Evolutionary conservation across 2,113 vertebrate species (phyloP).

Genomic region (Protomyctophum bolini): DNA sequence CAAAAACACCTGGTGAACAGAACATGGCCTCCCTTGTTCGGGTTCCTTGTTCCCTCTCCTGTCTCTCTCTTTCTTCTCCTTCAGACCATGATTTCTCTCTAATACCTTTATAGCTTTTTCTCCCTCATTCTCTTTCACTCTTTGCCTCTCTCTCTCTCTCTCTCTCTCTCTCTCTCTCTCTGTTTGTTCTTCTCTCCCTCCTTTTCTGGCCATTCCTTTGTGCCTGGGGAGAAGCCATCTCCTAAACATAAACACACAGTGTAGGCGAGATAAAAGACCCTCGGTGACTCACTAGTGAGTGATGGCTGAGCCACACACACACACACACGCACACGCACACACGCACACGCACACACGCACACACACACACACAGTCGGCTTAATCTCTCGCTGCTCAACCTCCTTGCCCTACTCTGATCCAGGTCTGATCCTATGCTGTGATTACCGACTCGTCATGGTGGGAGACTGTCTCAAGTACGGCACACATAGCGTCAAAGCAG

Average conservation of each 20-base stretch:
- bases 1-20: constrained; percentile 72
- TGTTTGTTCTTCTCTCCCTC: not conserved
- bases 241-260: constrained; percentile 43
- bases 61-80: not conserved
- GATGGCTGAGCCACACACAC: constrained; percentile 36
- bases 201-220: not conserved
- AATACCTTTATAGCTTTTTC: not conserved
- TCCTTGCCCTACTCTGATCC: constrained; percentile 34
- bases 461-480: constrained; percentile 30
- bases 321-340: too few species aligned
- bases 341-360: too few species aligned
- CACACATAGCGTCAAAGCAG: constrained; percentile 7
- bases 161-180: not conserved
- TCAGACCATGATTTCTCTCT: not conserved
- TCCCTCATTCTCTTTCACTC: not conserved
- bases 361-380: constrained; percentile 51
- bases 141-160: not conserved
- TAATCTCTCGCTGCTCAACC: constrained; percentile 36
- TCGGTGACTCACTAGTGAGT: constrained; percentile 57
- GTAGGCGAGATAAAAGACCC: constrained; percentile 46
- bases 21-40: constrained; percentile 34
- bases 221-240: constrained; percentile 30
- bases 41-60: constrained; percentile 6
- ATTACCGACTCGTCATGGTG: constrained; percentile 40
- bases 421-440: constrained; percentile 39